Conservation (phyloP, 2,113 vertebrate species). For the Xenus cinereus region DNA sequence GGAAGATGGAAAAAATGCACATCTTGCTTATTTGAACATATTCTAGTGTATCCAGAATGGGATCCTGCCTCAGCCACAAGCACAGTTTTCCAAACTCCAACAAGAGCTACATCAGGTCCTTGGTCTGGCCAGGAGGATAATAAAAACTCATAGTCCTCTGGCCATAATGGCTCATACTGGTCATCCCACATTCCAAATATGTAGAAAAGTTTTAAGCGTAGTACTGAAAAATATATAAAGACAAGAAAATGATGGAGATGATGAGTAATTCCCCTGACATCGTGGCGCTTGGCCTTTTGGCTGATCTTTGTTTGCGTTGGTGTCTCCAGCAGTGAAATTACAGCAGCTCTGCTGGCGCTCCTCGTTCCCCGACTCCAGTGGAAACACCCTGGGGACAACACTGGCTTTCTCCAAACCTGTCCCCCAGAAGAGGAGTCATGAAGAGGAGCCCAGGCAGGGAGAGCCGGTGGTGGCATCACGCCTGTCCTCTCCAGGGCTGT, state of each 20-base stretch:
- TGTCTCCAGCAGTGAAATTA: background rate
- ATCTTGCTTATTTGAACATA: background rate
- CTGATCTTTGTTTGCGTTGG: background rate
- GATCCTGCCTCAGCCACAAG: background rate
- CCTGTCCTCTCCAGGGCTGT: background rate
- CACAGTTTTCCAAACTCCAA: background rate
- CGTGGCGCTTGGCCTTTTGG: rapidly evolving
- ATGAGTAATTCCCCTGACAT: background rate
- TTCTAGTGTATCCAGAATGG: background rate
- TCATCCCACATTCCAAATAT: background rate
- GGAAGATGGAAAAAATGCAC: background rate
- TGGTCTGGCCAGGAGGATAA: background rate
- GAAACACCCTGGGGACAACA: background rate
- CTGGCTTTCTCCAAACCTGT: background rate
- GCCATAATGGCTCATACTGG: background rate
- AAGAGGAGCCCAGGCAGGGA: rapidly evolving
- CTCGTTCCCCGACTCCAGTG: rapidly evolving
- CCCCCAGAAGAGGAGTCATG: background rate
- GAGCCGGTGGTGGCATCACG: background rate
- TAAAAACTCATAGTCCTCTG: background rate
- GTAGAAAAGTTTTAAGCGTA: background rate
- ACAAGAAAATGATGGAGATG: background rate
- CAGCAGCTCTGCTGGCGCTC: background rate
- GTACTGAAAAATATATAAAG: background rate
- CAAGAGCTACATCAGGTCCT: background rate